Percentiles rank a stretch among this genome's conserved stretches.
phyloP scores from a whole-genome alignment of 2,888 invertebrate genomes.

The Drosophila ezoana region DNA sequence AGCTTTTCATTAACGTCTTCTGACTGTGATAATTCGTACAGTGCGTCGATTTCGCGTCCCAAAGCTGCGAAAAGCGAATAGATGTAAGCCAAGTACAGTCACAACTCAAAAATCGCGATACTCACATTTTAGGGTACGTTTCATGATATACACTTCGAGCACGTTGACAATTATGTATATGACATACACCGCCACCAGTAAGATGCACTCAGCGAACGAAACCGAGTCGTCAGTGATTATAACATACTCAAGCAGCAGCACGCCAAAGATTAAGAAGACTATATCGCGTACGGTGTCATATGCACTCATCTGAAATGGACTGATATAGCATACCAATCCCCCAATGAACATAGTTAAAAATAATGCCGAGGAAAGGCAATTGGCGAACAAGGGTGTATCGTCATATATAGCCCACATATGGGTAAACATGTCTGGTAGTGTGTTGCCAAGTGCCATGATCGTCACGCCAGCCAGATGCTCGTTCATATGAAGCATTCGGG shows the following conservation, averaged over 20 bases:
- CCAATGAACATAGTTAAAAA: too few relatives aligned
- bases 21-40: not conserved
- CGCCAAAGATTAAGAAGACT: slow-evolving; percentile 17
- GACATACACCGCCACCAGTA: slow-evolving; percentile 7
- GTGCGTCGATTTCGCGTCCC: slow-evolving; percentile 3
- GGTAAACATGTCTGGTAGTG: too few relatives aligned
- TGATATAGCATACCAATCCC: too few relatives aligned
- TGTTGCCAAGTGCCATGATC: too few relatives aligned
- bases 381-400: too few relatives aligned
- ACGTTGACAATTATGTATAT: slow-evolving; percentile 33
- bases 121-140: slow-evolving; percentile 21
- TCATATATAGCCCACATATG: too few relatives aligned
- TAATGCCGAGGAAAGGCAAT: too few relatives aligned
- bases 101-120: not conserved
- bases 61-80: slow-evolving; percentile 7
- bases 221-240: not conserved
- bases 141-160: slow-evolving; percentile 28
- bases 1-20: not conserved
- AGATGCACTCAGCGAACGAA: not conserved
- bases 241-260: slow-evolving; percentile 11
- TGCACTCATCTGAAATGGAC: too few relatives aligned
- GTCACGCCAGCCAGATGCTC: too few relatives aligned
- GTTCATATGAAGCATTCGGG: too few relatives aligned
- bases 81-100: not conserved
- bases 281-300: too few relatives aligned